These are phyloP conservation scores for Pholis gunnellus DNA, from an alignment of 2,113 vertebrate species.

Conservation along the genomic window DNA sequence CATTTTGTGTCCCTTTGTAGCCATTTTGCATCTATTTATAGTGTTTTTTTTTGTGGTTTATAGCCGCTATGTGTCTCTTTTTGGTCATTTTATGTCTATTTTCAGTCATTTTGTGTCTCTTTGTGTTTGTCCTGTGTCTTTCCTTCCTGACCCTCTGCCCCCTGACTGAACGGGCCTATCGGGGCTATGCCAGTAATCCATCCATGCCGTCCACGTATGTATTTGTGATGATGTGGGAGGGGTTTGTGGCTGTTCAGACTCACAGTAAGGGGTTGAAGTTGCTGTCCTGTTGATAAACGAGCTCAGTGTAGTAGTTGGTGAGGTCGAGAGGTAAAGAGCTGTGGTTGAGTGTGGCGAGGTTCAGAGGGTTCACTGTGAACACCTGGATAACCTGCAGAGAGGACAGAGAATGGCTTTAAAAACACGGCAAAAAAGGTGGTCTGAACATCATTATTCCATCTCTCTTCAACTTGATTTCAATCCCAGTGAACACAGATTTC, in stretches of 20 bases:
- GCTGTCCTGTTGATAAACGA: constrained; percentile 73
- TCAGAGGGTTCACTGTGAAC: constrained; percentile 74
- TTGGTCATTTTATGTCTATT: background rate
- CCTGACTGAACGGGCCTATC: no score
- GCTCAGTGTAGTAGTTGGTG: constrained; percentile 63
- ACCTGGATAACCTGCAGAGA: constrained; percentile 69
- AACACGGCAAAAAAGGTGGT: no score
- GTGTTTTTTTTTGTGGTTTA: background rate
- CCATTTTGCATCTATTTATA: background rate
- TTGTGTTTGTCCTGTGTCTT: no score
- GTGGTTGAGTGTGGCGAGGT: constrained; percentile 74
- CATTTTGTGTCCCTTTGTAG: background rate
- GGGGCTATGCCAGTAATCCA: no score
- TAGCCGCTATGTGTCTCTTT: background rate
- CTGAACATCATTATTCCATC: background rate
- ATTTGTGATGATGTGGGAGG: background rate
- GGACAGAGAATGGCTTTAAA: background rate
- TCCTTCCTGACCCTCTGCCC: no score
- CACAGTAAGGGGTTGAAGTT: constrained; percentile 79
- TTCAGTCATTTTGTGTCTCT: background rate
- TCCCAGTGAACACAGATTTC: fast-evolving
- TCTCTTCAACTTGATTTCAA: background rate
- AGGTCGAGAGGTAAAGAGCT: constrained; percentile 57
- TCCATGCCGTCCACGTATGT: background rate
- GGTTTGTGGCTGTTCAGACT: constrained; percentile 42